These are phyloP conservation scores for Ecliptopera silaceata DNA, from an alignment of 2,888 invertebrate species.

Conservation along the genomic window DNA sequence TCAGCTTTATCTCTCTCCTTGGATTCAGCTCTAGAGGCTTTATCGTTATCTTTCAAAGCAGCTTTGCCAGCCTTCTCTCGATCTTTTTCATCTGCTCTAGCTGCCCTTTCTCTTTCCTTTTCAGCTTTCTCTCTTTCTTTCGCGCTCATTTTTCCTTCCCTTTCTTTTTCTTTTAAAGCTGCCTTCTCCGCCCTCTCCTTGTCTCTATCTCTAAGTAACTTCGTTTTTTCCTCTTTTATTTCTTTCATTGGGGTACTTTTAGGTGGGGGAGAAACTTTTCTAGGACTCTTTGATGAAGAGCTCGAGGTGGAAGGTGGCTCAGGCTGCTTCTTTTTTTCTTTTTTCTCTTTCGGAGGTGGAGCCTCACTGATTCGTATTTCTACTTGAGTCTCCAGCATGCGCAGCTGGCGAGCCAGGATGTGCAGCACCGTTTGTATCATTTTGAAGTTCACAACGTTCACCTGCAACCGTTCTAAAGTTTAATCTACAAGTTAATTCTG, in stretches of 20 bases:
- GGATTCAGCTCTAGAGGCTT: conserved; percentile 6
- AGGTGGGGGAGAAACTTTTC: conserved; percentile 2
- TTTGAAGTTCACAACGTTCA: conserved; percentile 61
- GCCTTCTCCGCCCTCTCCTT: conserved; percentile 14
- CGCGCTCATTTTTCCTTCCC: conserved; percentile 9
- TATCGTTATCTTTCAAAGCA: conserved; percentile 16
- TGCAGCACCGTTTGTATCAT: conserved; percentile 60
- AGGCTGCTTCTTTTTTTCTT: conserved; percentile 22
- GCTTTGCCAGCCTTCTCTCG: conserved; percentile 10
- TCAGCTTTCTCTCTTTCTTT: conserved; percentile 22
- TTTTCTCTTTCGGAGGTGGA: conserved; percentile 11
- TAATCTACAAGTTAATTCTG: too few species aligned
- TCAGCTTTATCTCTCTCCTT: conserved; percentile 19
- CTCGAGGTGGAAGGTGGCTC: conserved; percentile 9
- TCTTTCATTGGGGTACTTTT: conserved; percentile 6
- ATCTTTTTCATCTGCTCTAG: conserved; percentile 15
- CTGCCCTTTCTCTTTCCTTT: conserved; percentile 19
- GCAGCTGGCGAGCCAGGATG: conserved; percentile 65
- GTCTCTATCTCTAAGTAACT: conserved; percentile 1
- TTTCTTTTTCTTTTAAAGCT: conserved; percentile 17
- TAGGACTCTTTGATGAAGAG: conserved; percentile 7
- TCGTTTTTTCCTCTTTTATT: conserved; percentile 11
- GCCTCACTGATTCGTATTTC: conserved; percentile 47
- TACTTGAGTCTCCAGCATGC: conserved; percentile 61
- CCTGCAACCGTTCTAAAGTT: conserved; percentile 42